phyloP scores from a whole-genome alignment of 2,888 invertebrate species.

The Dorcus parallelipipedus region DNA sequence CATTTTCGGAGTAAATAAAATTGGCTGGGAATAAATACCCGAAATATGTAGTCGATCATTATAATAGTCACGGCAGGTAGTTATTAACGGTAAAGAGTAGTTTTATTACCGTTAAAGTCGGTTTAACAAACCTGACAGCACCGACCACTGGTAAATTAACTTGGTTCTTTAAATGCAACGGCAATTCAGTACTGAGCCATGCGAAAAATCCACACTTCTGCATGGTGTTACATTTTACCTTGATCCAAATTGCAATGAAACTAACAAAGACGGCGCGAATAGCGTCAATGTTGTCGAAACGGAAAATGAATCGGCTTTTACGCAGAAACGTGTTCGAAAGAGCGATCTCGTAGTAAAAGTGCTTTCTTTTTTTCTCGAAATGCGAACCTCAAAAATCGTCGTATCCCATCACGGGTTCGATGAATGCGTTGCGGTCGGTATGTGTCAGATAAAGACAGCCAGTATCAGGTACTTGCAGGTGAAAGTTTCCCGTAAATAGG shows the following conservation, averaged over 20 bases:
- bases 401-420: constrained; percentile 9
- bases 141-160: background rate
- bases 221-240: background rate
- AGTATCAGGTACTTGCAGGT: constrained; percentile 32
- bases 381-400: constrained; percentile 4
- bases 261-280: background rate
- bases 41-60: background rate
- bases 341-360: constrained; percentile 26
- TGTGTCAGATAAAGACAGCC: constrained; percentile 17
- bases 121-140: background rate
- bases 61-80: background rate
- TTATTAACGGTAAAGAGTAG: background rate
- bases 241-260: background rate
- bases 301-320: background rate
- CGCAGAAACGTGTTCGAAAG: background rate
- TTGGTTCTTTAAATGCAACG: background rate
- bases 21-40: background rate
- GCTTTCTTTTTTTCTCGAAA: constrained; percentile 19
- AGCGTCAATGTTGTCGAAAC: background rate
- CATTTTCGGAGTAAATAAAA: too few relatives aligned
- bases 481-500: constrained; percentile 49
- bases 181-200: too few relatives aligned
- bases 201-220: background rate
- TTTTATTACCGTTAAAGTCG: background rate
- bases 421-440: background rate